Percentiles rank a stretch among this genome's conserved stretches.
Conservation (phyloP, 2,888 invertebrate genomes). For the Craniophora ligustri region DNA sequence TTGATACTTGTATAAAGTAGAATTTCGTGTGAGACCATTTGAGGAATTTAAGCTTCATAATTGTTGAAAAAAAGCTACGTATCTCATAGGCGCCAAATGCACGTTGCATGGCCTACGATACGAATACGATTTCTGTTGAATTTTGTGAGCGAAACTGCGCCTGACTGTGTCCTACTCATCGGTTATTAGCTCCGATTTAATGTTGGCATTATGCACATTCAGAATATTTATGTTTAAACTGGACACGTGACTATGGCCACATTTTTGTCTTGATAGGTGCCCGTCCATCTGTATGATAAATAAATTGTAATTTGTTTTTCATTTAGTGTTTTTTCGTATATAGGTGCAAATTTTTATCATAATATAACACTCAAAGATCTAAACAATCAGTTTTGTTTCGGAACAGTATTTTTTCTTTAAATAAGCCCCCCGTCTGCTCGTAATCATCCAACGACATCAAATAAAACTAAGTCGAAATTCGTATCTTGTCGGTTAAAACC, state of each 20-base stretch:
- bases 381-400: not conserved
- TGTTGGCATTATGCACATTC: slow-evolving; percentile 38
- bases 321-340: too few relatives aligned
- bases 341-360: too few relatives aligned
- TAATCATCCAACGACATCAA: slow-evolving; percentile 23
- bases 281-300: too few relatives aligned
- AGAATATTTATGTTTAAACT: slow-evolving; percentile 31
- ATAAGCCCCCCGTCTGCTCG: not conserved
- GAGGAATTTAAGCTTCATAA: slow-evolving; percentile 83
- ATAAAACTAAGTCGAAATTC: slow-evolving; percentile 38
- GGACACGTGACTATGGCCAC: slow-evolving; percentile 37
- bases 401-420: not conserved
- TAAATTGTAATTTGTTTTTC: too few relatives aligned
- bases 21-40: slow-evolving; percentile 51
- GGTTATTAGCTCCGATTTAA: slow-evolving; percentile 46
- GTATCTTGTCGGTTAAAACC: slow-evolving; percentile 34
- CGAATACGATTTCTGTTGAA: slow-evolving; percentile 69
- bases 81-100: slow-evolving; percentile 86
- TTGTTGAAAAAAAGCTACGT: slow-evolving; percentile 79
- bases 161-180: slow-evolving; percentile 50
- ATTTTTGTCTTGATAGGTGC: slow-evolving; percentile 32
- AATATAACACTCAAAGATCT: too few relatives aligned
- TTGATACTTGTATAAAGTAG: slow-evolving; percentile 44
- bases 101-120: slow-evolving; percentile 77
- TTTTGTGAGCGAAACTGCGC: slow-evolving; percentile 66